A percentile compares a stretch with the other conserved stretches of the same genome.
Evolutionary conservation across 2,888 invertebrate genomes (phyloP).

Genomic region (Polylopha cassiicola): DNA sequence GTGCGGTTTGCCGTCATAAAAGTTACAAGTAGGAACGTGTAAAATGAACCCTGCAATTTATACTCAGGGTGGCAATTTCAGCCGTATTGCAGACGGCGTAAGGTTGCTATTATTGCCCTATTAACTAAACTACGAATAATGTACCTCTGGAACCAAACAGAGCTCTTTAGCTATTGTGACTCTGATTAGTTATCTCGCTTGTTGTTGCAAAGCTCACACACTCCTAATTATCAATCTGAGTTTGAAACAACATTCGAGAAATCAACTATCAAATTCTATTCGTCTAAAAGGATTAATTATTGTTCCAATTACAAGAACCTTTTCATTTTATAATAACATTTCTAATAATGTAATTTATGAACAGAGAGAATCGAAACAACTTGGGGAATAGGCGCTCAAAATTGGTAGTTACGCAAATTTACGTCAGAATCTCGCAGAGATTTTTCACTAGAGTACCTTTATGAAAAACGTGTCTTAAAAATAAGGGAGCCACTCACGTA

Average conservation of each 20-base stretch:
- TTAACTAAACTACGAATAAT: slow-evolving; percentile 6
- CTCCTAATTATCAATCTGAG: slow-evolving; percentile 34
- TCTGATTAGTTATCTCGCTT: slow-evolving; percentile 45
- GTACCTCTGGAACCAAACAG: slow-evolving; percentile 33
- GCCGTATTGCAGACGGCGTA: slow-evolving; percentile 24
- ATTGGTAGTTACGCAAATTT: slow-evolving; percentile 22
- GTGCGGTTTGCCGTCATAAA: slow-evolving; percentile 55
- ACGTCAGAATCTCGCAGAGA: slow-evolving; percentile 12
- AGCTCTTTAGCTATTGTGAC: slow-evolving; percentile 37
- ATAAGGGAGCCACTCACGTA: slow-evolving; percentile 49
- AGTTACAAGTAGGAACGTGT: slow-evolving; percentile 43
- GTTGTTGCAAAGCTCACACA: slow-evolving; percentile 37
- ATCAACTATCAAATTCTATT: slow-evolving; percentile 14
- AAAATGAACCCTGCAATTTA: slow-evolving; percentile 30
- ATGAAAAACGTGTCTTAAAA: slow-evolving; percentile 43
- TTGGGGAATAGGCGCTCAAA: slow-evolving; percentile 14
- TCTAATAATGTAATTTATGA: too few relatives aligned
- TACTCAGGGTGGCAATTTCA: slow-evolving; percentile 24
- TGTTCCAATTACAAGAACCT: slow-evolving; percentile 10
- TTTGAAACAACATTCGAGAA: slow-evolving; percentile 20
- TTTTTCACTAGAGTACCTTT: slow-evolving; percentile 22
- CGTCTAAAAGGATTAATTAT: slow-evolving; percentile 13
- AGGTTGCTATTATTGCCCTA: slow-evolving; percentile 27
- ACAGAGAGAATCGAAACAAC: slow-evolving; percentile 13
- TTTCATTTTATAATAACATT: slow-evolving; percentile 10